Evolutionary conservation across 2,888 invertebrate species (phyloP), one percentile per base, ranked within the genome.

Genomic region (Sinelater perroti): DNA sequence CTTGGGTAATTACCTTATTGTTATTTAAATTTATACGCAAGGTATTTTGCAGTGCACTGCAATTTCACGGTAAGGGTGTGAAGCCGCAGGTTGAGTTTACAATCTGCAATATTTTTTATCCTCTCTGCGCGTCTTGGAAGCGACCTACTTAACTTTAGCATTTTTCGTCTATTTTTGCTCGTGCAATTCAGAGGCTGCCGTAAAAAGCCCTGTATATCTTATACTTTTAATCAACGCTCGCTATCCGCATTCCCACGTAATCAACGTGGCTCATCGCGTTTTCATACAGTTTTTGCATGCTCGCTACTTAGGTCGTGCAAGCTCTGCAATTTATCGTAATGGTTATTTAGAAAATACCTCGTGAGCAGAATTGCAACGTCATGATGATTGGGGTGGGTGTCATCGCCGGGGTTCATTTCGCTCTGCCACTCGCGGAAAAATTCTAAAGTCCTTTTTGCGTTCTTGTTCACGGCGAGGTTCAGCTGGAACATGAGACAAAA

Each of bases 341-440:
- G 55, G 52, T 56, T 52, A 55, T 55, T 59, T 51, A 46, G 47
- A 57, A 56, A 55, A 50, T 72, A 83, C 83, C 80, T 82, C 13
- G 83, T 83, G 14, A 85, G 70, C 16, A 84, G 76, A 55, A 85
- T 70, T 11, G 83, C 84, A 4, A 82, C 78, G 69, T 85, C 85
- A 69, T 85, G 85, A 67, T 84, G 84, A 67, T 83, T 82, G 4
- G 84, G 82, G 66, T 83, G 81, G 10, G 73, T 70, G 62, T 83
- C 83, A 56, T 80, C 79, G 28, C 75, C 75, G 1, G 82, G 81
- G 69, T 84, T 84, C 46, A 83, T 77, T 52, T 67, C 71, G 47
- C 78, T 72, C 66, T 85, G 84, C 83, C 83, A 85, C 51, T 79
- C 75, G 68, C 83, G 82, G 72, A 85, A 85, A 67, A 78, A 80